Base-by-base conservation (phyloP, 2,888 invertebrate genomes). In the Lutraria lutraria region DNA sequence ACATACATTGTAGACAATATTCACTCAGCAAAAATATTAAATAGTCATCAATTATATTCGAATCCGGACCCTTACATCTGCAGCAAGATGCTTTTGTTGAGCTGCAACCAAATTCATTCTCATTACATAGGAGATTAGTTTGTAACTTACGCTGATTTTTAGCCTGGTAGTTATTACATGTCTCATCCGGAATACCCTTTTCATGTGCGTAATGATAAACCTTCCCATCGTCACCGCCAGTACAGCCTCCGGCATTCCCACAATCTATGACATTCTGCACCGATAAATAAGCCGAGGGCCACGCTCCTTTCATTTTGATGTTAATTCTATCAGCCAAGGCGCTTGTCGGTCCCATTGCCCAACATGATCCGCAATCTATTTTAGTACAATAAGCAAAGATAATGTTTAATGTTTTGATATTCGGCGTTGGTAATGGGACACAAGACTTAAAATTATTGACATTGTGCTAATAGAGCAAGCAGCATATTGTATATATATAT, bases 121-220 rank as follows among this genome's bases (percentile, higher is more conserved):
- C 43, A 43, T 43, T 43, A 4, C 8, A 43, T 43, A 8, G 43
- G 43, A 43, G 4, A 4, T 43, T 43, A 4, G 43, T 43, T 43
- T 43, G 2, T 25, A 12, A 34, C 88, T 29, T 92, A 94, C 94
- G 83, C 88, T 94, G 94, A 88, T 94, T 90, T 43, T 93, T 96
- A 19, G 97, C 97, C 91, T 97, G 97, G 93, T 97, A 97, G 94
- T 97, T 97, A 94, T 97, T 97, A 94, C 97, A 97, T 0, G 97
- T 97, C 89, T 97, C 97, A 92, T 97, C 97, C 29, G 97, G 97
- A 80, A 97, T 97, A 68, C 97, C 97, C 85, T 96, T 93, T 31
- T 96, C 92, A 89, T 97, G 96, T 6, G 97, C 97, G 93, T 97
- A 97, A 79, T 95, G 91, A 93, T 97, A 97, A 19, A 97, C 97